Evolutionary conservation across 2,888 invertebrate genomes (phyloP), one percentile per base, ranked within the genome.

Genomic region (Caenorhabditis macrosperma): DNA sequence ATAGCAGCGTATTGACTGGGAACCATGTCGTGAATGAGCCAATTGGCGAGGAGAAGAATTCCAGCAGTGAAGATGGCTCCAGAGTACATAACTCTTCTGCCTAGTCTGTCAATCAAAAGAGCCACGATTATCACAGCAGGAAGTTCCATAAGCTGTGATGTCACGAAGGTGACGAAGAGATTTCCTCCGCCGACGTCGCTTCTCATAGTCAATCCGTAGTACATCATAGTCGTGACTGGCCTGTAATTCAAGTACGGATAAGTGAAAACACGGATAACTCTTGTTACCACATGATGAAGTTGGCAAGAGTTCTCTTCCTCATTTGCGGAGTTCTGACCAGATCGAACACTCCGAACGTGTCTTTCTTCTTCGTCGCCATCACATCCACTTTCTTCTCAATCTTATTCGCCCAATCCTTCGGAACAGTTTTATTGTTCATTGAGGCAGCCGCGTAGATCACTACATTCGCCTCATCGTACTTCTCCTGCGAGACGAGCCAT

Each of bases 151-250:
- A 86, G 90, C 12, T 91, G 85, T 1, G 24, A 95, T 12, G 95
- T 92, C 17, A 95, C 94, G 63, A 95, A 95, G 90, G 95, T 96
- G 3, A 94, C 89, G 91, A 95, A 96, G 71, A 95, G 94, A 61
- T 84, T 85, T 4, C 95, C 95, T 0, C 94, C 94, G 3, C 95
- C 92, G 87, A 94, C 94, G 0, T 94, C 94, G 76, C 95, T 94
- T 91, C 94, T 95, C 90, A 95, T 95, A 0, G 95, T 94, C 9
- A 95, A 93, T 0, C 95, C 95, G 89, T 95, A 96, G 91, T 95
- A 95, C 86, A 95, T 94, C 89, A 96, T 93, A 3, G 95, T 95
- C 77, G 95, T 94, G 1, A 95, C 94, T 74, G 94, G 93, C 96
- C 91, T 91, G 78, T 52, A 83, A 74, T n/a, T n/a, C n/a, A n/a